Base-by-base conservation (phyloP, 2,113 vertebrate genomes). In the Hydropotes inermis region DNA sequence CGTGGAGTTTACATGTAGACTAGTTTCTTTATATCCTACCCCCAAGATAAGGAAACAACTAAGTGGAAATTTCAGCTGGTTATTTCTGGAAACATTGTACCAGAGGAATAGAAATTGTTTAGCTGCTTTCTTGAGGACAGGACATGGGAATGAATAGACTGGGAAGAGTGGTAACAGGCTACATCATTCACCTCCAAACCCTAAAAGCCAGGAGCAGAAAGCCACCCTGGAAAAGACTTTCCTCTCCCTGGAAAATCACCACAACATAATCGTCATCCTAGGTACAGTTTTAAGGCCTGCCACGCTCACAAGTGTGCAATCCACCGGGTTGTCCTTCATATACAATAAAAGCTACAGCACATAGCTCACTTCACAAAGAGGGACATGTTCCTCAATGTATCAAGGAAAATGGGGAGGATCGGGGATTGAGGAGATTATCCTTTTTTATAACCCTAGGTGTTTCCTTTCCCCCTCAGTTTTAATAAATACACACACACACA, bases 301-400 rank as follows among this genome's bases (percentile, higher is more conserved):
- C 28, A 28, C 3, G 2, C 33, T 95, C 28, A 27, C 43, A 52
- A 10, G 27, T 4, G 30, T 6, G 30, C 55, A 74, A 39, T 74
- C n/a, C 19, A 39, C n/a, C 0, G 8, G 3, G 57, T 5, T 14
- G 13, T 25, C 36, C 45, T 10, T 45, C 36, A 7, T 30, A 6
- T 25, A 27, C 9, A 45, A 25, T 1, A 19, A 3, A 52, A n/a
- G 23, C 28, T 52, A 47, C 17, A 74, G 43, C 25, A 39, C 4
- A 3, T 4, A 7, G n/a, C 28, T 33, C 52, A 50, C 0, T 11
- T 81, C 43, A 13, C 0, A 11, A 5, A 25, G 2, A 79, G 3
- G 70, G 23, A 67, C 47, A 25, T 21, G 28, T 19, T 27, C 15
- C n/a, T 7, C 25, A 6, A 16, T 47, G 17, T 74, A 5, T 6